phyloP scores from a whole-genome alignment of 1,140 invertebrate genomes.

The Drosophila chauvacae region DNA sequence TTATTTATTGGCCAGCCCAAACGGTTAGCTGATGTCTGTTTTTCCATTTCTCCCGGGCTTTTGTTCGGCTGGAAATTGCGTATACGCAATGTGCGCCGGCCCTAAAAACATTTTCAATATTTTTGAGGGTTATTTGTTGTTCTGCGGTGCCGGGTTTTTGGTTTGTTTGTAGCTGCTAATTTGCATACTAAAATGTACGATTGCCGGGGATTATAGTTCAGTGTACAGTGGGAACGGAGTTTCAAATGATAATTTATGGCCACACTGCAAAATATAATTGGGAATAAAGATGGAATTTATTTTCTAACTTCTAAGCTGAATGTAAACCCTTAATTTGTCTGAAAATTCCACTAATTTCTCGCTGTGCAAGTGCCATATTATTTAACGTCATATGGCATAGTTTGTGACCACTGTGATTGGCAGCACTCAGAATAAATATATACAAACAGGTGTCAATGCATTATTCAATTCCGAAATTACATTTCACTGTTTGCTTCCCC shows the following conservation, averaged over 20 bases:
- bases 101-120: slow-evolving; percentile 33
- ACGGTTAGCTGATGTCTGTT: slow-evolving; percentile 18
- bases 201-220: slow-evolving; percentile 20
- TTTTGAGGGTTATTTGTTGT: slow-evolving; percentile 6
- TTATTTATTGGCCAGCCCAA: slow-evolving; percentile 38
- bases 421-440: slow-evolving; percentile 11
- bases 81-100: slow-evolving; percentile 60
- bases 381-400: slow-evolving; percentile 16
- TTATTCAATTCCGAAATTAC: slow-evolving; percentile 58
- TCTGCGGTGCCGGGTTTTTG: not conserved
- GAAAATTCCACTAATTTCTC: not conserved
- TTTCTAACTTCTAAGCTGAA: not conserved
- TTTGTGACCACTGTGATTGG: slow-evolving; percentile 22
- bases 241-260: not conserved
- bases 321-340: not conserved
- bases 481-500: slow-evolving; percentile 38
- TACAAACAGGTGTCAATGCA: slow-evolving; percentile 47
- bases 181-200: slow-evolving; percentile 37
- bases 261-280: not conserved
- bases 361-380: not conserved
- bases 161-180: slow-evolving; percentile 23
- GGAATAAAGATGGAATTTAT: not conserved
- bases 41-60: slow-evolving; percentile 1
- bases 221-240: not conserved
- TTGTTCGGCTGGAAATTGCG: slow-evolving; percentile 29